Conservation (phyloP, 2,888 invertebrate genomes). For the Drosophila maculinotata region DNA sequence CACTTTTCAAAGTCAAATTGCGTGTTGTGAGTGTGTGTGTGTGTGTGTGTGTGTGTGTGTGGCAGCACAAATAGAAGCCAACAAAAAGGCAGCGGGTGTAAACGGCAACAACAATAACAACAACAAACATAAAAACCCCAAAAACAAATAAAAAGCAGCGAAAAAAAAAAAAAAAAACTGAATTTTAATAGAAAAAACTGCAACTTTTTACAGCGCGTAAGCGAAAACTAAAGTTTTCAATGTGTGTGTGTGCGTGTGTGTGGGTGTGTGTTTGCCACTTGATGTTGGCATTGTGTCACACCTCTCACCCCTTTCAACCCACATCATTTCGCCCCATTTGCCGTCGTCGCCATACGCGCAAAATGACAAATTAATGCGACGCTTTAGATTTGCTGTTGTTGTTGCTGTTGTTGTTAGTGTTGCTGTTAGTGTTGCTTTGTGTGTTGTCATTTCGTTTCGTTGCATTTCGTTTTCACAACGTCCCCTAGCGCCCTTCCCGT, state of each 20-base stretch:
- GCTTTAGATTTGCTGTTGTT: conserved; percentile 43
- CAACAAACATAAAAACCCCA: conserved; percentile 24
- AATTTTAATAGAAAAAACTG: conserved; percentile 54
- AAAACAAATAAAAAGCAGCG: conserved; percentile 8
- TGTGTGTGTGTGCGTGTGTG: conserved; percentile 9
- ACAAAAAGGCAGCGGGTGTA: conserved; percentile 54
- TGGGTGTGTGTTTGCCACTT: conserved; percentile 60
- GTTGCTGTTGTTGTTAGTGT: conserved; percentile 7
- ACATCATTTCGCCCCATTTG: conserved; percentile 24
- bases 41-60: conserved; percentile 40
- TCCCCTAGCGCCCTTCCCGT: background rate
- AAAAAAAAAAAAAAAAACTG: conserved; percentile 29
- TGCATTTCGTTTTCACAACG: background rate
- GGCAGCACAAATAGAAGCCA: conserved; percentile 47
- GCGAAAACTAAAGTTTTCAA: conserved; percentile 56
- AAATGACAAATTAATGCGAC: conserved; percentile 77
- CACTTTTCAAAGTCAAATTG: conserved; percentile 66
- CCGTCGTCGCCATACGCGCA: conserved; percentile 65
- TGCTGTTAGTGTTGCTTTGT: conserved; percentile 20
- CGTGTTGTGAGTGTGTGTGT: conserved; percentile 14
- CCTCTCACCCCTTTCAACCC: conserved; percentile 7
- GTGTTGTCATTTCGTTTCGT: conserved; percentile 14
- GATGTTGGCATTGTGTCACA: conserved; percentile 43
- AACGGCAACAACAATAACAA: conserved; percentile 32
- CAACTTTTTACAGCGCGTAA: conserved; percentile 61